A percentile compares a stretch with the other conserved stretches of the same genome.
Evolutionary conservation across 2,888 invertebrate genomes (phyloP).

Genomic region (Limnephilus marmoratus): DNA sequence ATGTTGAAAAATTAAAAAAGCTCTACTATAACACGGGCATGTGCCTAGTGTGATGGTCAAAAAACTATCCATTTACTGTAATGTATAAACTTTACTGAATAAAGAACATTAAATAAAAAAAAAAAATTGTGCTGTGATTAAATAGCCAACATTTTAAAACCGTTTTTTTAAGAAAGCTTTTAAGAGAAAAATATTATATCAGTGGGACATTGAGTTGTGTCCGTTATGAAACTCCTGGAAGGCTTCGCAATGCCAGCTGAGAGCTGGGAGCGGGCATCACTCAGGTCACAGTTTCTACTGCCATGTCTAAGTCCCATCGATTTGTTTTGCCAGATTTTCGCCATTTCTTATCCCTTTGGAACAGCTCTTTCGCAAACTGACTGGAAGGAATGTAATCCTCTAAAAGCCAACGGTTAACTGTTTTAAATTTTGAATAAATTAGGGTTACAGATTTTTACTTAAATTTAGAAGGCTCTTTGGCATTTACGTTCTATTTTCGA

Average conservation of each 20-base stretch:
- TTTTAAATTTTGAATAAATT: conserved; percentile 5
- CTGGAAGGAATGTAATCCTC: neutral
- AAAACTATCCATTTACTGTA: too few species aligned
- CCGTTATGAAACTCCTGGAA: neutral
- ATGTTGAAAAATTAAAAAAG: too few species aligned
- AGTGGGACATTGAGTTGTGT: neutral
- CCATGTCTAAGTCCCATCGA: neutral
- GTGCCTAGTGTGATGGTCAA: too few species aligned
- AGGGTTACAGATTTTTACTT: neutral
- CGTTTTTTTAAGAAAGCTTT: too few species aligned
- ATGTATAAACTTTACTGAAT: too few species aligned
- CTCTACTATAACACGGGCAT: too few species aligned
- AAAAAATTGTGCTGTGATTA: too few species aligned
- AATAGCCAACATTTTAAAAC: too few species aligned
- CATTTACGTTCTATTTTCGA: neutral
- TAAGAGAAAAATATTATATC: neutral
- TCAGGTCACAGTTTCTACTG: neutral
- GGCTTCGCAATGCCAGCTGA: neutral
- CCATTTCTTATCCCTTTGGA: neutral
- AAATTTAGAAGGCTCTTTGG: neutral
- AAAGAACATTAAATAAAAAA: too few species aligned
- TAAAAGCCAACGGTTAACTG: neutral
- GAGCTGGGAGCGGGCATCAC: neutral
- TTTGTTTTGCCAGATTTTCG: conserved; percentile 15
- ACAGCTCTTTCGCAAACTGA: conserved; percentile 15